Evolutionary conservation across 2,797 vertebrate species (phyloP), one percentile per base, ranked within the genome.

Genomic region (Poecilia picta): DNA sequence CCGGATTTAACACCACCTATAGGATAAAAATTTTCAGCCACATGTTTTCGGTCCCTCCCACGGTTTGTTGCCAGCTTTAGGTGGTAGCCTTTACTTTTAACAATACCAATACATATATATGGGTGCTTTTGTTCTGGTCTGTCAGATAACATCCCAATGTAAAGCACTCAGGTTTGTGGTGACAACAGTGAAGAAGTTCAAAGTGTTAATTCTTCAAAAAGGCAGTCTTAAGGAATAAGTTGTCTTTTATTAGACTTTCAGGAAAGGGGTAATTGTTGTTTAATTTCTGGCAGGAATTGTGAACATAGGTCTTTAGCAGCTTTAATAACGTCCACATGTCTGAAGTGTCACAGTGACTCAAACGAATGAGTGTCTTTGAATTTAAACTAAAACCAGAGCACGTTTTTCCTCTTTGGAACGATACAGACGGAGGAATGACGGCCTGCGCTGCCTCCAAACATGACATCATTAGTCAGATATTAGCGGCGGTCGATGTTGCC

Each of bases 381-480:
- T 75, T 51, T 47, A 28, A 28, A 71, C 72, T 62, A 41, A 36
- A 80, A 85, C 46, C 47, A 45, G 74, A 75, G 72, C 28, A 10
- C 39, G 62, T 66, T 64, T 81, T 82, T 85, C 49, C 80, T 64
- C 74, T 82, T 85, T 79, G 78, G 82, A 76, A 23, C 49, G 1
- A 3, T 20, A 45, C 59, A 6, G n/a, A 79, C 0, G 62, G 28
- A 41, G 70, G 59, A 83, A 43, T 83, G 81, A 87, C 87, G 49
- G 85, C 72, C 84, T 85, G 83, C 72, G 31, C 33, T 16, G 13
- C 43, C 78, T 51, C 79, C 70, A 85, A 88, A 74, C 89, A 90
- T 93, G 92, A 94, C 88, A 83, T 94, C 88, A 92, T 77, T 5
- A 10, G 62, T 72, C 31, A 83, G 86, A 89, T 72, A 83, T 73